These are phyloP conservation scores for Lepus oiostolus DNA, from an alignment of 2,797 vertebrate species.

Conservation along the genomic window DNA sequence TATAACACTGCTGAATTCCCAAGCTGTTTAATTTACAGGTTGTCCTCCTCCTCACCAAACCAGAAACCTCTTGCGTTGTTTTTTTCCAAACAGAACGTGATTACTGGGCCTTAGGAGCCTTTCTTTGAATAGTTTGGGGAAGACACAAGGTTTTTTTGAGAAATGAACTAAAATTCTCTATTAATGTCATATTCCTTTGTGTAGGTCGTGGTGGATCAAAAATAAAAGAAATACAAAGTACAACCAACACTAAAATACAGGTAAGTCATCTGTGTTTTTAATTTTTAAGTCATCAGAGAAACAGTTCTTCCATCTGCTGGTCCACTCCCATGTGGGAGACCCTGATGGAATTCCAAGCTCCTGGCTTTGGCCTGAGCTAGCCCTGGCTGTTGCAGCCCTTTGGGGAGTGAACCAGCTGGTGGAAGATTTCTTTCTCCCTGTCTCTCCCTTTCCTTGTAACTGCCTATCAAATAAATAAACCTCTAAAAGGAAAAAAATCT, in stretches of 20 bases:
- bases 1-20: neutral
- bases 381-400: too few relatives aligned
- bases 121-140: constrained; percentile 33
- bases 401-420: too few relatives aligned
- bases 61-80: neutral
- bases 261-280: constrained; percentile 83
- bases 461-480: too few relatives aligned
- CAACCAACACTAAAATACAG: constrained; percentile 93
- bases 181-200: constrained; percentile 64
- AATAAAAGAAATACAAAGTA: constrained; percentile 94
- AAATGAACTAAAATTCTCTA: neutral
- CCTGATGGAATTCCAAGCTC: too few relatives aligned
- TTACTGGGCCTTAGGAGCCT: neutral
- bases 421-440: too few relatives aligned
- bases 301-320: too few relatives aligned
- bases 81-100: constrained; percentile 1
- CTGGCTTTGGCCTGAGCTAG: too few relatives aligned
- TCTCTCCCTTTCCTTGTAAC: too few relatives aligned
- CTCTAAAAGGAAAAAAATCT: too few relatives aligned
- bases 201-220: constrained; percentile 94
- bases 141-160: neutral
- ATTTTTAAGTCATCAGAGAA: neutral
- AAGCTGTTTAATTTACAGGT: neutral
- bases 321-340: too few relatives aligned
- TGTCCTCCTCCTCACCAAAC: neutral